Evolutionary conservation across 2,797 vertebrate genomes (phyloP).

Genomic region (Esox masquinongy): DNA sequence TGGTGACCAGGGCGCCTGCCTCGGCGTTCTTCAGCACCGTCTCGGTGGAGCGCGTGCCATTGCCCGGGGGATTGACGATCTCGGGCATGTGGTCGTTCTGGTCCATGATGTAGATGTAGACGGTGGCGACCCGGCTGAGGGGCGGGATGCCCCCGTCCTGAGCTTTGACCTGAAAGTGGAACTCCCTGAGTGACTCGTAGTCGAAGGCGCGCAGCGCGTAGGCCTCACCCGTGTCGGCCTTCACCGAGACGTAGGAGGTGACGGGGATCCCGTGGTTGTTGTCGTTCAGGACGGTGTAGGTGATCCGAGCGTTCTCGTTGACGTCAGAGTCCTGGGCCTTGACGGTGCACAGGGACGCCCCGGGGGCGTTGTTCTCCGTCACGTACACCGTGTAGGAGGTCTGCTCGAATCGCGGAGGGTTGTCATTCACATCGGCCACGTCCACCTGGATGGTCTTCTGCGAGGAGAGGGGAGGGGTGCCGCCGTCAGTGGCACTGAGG

Average conservation of each 20-base stretch:
- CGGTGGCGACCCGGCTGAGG: conserved; percentile 88
- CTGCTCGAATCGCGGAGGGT: conserved; percentile 90
- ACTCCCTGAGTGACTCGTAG: conserved; percentile 93
- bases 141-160: conserved; percentile 89
- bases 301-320: conserved; percentile 90
- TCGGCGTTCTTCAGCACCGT: conserved; percentile 88
- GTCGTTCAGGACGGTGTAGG: conserved; percentile 89
- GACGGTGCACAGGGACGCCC: conserved; percentile 87
- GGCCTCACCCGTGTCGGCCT: conserved; percentile 87
- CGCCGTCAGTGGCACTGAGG: conserved; percentile 89
- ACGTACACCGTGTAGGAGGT: conserved; percentile 91
- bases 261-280: conserved; percentile 93
- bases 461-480: conserved; percentile 89
- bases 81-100: conserved; percentile 92
- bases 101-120: conserved; percentile 92
- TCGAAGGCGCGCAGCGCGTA: conserved; percentile 94
- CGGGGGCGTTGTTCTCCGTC: conserved; percentile 89
- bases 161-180: conserved; percentile 92
- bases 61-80: conserved; percentile 89
- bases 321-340: conserved; percentile 90
- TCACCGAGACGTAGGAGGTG: conserved; percentile 90
- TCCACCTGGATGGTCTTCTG: conserved; percentile 90
- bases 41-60: conserved; percentile 85
- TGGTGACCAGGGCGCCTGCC: conserved; percentile 91
- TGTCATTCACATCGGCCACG: conserved; percentile 94